These are phyloP conservation scores for Calephelis virginiensis DNA, from an alignment of 1,140 invertebrate genomes.

Conservation along the genomic window DNA sequence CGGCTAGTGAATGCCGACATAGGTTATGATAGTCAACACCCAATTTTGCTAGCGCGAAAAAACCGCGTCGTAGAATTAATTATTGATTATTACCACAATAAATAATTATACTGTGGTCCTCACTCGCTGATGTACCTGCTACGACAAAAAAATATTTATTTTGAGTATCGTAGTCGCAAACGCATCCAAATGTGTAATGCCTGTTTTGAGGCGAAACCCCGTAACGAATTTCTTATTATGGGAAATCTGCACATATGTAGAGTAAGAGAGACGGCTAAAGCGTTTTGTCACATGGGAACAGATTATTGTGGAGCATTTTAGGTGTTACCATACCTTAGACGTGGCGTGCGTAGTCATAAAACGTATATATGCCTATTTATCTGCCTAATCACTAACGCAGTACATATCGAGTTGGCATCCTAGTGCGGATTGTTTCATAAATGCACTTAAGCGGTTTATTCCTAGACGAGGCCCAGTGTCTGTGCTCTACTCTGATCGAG, in stretches of 20 bases:
- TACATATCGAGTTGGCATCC: slow-evolving; percentile 12
- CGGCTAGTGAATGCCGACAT: slow-evolving; percentile 43
- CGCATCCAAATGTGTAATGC: slow-evolving; percentile 12
- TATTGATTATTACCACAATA: slow-evolving; percentile 40
- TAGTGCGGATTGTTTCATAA: slow-evolving; percentile 33
- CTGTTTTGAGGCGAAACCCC: slow-evolving; percentile 15
- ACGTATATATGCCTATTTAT: slow-evolving; percentile 18
- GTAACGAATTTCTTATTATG: slow-evolving; percentile 7
- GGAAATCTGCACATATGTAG: background rate
- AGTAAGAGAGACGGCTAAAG: background rate
- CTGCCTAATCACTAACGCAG: slow-evolving; percentile 13
- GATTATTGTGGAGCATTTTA: background rate
- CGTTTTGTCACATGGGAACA: slow-evolving; percentile 1
- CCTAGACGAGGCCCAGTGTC: slow-evolving; percentile 39
- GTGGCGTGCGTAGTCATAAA: slow-evolving; percentile 2
- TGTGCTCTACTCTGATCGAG: slow-evolving; percentile 38
- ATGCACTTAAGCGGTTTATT: slow-evolving; percentile 49
- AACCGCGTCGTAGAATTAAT: slow-evolving; percentile 35
- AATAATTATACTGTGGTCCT: slow-evolving; percentile 40
- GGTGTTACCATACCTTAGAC: background rate
- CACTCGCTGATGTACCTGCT: slow-evolving; percentile 34
- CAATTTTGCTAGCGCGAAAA: slow-evolving; percentile 20
- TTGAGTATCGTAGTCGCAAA: slow-evolving; percentile 23
- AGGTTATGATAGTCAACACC: slow-evolving; percentile 28
- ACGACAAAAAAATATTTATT: slow-evolving; percentile 40